A percentile compares a stretch with the other conserved stretches of the same genome.
Conservation (phyloP, 2,888 invertebrate species). For the Kryphioiulus occultus region DNA sequence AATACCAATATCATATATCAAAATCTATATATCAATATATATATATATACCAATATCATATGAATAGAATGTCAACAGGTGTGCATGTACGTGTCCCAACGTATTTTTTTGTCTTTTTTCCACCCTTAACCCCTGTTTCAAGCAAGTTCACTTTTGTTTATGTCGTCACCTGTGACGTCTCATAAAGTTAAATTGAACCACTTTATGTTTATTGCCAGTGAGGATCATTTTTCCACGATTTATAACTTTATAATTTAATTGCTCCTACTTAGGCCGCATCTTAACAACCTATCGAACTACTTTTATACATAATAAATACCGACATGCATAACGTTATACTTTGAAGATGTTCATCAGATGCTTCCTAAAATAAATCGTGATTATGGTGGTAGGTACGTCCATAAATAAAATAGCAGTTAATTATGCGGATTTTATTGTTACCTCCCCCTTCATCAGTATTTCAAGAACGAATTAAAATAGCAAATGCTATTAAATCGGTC, state of each 20-base stretch:
- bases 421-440: no score
- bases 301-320: background rate
- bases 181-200: background rate
- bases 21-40: no score
- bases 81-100: background rate
- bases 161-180: background rate
- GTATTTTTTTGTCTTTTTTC: background rate
- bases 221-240: background rate
- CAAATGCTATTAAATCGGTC: no score
- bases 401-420: no score
- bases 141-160: background rate
- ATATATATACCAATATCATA: no score
- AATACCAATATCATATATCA: no score
- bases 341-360: background rate
- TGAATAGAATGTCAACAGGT: no score
- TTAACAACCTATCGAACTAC: background rate
- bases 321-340: background rate
- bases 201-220: background rate
- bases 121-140: background rate
- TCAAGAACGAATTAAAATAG: no score
- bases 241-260: conserved; percentile 24
- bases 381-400: background rate
- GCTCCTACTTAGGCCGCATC: background rate
- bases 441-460: no score
- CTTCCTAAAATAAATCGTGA: background rate